These are phyloP conservation scores for Perca fluviatilis DNA, from an alignment of 2,113 vertebrate genomes.

Conservation along the genomic window DNA sequence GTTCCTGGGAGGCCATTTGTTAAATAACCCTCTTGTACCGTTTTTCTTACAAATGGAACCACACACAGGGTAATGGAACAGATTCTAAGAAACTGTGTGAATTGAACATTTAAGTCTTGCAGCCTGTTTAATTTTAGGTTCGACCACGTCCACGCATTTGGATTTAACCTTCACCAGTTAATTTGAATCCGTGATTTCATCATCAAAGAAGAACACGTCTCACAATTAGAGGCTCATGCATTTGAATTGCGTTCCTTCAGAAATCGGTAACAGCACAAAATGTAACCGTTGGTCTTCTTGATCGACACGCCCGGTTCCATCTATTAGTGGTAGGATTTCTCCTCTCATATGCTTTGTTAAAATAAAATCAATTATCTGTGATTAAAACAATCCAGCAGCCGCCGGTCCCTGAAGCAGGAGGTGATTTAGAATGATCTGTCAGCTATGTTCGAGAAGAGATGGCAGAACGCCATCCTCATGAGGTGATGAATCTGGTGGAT, in stretches of 20 bases:
- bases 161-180: constrained; percentile 14
- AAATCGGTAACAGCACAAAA: constrained; percentile 14
- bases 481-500: constrained; percentile 56
- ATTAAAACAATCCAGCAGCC: constrained; percentile 74
- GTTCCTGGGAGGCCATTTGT: constrained; percentile 30
- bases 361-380: constrained; percentile 76
- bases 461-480: constrained; percentile 61
- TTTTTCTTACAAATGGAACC: constrained; percentile 20
- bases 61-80: constrained; percentile 2
- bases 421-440: constrained; percentile 70
- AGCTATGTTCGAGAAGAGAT: constrained; percentile 59
- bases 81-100: not conserved
- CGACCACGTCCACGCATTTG: not conserved
- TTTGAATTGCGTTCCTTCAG: constrained; percentile 19
- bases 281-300: constrained; percentile 35
- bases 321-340: constrained; percentile 46
- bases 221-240: constrained; percentile 18
- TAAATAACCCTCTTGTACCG: constrained; percentile 19
- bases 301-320: constrained; percentile 43
- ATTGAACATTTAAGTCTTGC: not conserved
- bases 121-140: constrained; percentile 9
- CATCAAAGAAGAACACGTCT: constrained; percentile 23
- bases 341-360: constrained; percentile 56
- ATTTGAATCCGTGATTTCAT: constrained; percentile 28
- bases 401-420: constrained; percentile 58